A percentile compares a stretch with the other conserved stretches of the same genome.
Evolutionary conservation across 2,113 vertebrate genomes (phyloP).

Genomic region (Naja naja): DNA sequence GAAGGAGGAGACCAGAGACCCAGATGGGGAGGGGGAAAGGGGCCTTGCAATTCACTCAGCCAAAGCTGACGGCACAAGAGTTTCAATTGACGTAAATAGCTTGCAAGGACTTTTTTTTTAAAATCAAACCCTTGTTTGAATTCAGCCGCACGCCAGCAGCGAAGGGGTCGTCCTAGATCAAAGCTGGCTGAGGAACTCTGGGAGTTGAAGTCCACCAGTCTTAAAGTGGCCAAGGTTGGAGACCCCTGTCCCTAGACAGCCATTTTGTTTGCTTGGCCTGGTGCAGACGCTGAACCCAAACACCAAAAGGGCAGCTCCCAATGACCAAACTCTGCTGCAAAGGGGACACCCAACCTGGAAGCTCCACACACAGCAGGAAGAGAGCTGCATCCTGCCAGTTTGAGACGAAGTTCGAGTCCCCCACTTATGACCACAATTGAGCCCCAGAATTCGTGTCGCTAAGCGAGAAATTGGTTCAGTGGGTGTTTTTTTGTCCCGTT

Average conservation of each 20-base stretch:
- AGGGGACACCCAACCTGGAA: background rate
- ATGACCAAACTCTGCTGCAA: background rate
- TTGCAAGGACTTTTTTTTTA: constrained; percentile 29
- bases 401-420: background rate
- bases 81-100: constrained; percentile 43
- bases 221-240: no score
- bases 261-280: constrained; percentile 2
- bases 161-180: background rate
- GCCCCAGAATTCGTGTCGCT: background rate
- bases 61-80: constrained; percentile 48
- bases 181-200: no score
- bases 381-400: background rate
- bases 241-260: background rate
- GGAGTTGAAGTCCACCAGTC: no score
- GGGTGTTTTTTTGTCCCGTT: background rate
- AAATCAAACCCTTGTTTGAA: constrained; percentile 42
- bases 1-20: background rate
- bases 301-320: constrained; percentile 50
- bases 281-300: background rate
- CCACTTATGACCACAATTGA: background rate
- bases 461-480: background rate
- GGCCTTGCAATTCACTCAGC: constrained; percentile 29
- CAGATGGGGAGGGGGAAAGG: background rate
- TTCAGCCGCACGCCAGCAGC: constrained; percentile 1
- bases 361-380: background rate